Base-by-base conservation (phyloP, 1,140 invertebrate genomes). In the Arion vulgaris region DNA sequence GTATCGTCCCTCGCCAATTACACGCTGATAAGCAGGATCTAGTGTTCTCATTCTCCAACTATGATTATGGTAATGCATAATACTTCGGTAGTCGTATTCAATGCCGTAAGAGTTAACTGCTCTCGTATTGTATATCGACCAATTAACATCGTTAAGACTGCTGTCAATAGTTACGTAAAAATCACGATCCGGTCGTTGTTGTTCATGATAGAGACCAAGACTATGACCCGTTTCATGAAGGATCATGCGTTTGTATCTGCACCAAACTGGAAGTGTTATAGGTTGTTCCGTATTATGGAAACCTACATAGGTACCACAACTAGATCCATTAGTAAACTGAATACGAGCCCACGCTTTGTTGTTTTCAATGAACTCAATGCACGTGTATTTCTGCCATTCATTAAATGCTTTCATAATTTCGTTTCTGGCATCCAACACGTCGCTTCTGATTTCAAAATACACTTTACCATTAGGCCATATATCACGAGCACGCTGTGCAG, bases 51-150 rank as follows among this genome's bases (percentile, higher is more conserved):
- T 57, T 49, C 36, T 5, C 11, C 85, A 84, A 71, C 83, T 84
- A 19, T 28, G 23, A 1, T 69, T 73, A 5, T 86, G 97, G 91
- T 99, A 99, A 90, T 99, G 98, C 98, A 99, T 99, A 82, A 99
- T 98, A 71, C 90, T 91, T 13, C 49, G 41, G 86, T 98, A 99
- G 91, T 99, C 98, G 88, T 99, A 99, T 0, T 96, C 95, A 83
- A 97, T 93, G 0, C 96, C 97, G 38, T 98, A n/a, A n/a, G n/a
- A n/a, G n/a, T n/a, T n/a, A n/a, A n/a, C n/a, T n/a, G n/a, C n/a
- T n/a, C n/a, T n/a, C n/a, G n/a, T n/a, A n/a, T n/a, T n/a, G n/a
- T n/a, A n/a, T n/a, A n/a, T n/a, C n/a, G n/a, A n/a, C n/a, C n/a
- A n/a, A n/a, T n/a, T n/a, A n/a, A n/a, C n/a, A n/a, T n/a, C n/a